Evolutionary conservation across 2,113 vertebrate genomes (phyloP).

Genomic region (Arizona elegans): DNA sequence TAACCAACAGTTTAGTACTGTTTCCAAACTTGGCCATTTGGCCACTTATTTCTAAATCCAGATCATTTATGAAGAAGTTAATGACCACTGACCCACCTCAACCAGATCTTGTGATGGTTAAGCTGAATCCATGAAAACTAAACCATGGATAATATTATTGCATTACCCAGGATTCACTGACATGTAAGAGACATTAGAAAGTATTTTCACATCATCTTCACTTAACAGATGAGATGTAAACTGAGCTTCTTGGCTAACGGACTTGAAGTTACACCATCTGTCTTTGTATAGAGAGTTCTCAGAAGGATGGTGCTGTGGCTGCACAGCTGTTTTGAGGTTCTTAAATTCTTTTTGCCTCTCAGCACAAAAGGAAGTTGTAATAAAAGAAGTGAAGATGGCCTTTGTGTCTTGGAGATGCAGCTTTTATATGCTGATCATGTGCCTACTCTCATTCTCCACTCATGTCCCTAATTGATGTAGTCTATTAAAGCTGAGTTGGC

Average conservation of each 20-base stretch:
- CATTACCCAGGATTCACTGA: slow-evolving; percentile 37
- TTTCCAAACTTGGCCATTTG: not conserved
- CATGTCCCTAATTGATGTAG: not conserved
- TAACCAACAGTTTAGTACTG: not conserved
- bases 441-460: not conserved
- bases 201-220: slow-evolving; percentile 46
- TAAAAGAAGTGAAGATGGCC: slow-evolving; percentile 10
- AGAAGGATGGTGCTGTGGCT: slow-evolving; percentile 20
- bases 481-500: not conserved
- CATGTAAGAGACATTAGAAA: slow-evolving; percentile 44
- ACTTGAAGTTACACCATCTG: slow-evolving; percentile 27
- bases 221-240: slow-evolving; percentile 31
- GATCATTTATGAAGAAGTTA: not conserved
- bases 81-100: not conserved
- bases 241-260: slow-evolving; percentile 16
- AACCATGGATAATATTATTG: slow-evolving; percentile 41
- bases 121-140: slow-evolving; percentile 42
- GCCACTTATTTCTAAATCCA: not conserved
- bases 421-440: not conserved
- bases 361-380: slow-evolving; percentile 6
- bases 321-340: slow-evolving; percentile 20
- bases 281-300: slow-evolving; percentile 32
- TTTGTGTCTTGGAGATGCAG: not conserved
- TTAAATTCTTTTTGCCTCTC: not conserved
- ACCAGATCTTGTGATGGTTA: slow-evolving; percentile 10